phyloP scores from a whole-genome alignment of 1,140 invertebrate genomes.

The Drosophila pseudoananassae region DNA sequence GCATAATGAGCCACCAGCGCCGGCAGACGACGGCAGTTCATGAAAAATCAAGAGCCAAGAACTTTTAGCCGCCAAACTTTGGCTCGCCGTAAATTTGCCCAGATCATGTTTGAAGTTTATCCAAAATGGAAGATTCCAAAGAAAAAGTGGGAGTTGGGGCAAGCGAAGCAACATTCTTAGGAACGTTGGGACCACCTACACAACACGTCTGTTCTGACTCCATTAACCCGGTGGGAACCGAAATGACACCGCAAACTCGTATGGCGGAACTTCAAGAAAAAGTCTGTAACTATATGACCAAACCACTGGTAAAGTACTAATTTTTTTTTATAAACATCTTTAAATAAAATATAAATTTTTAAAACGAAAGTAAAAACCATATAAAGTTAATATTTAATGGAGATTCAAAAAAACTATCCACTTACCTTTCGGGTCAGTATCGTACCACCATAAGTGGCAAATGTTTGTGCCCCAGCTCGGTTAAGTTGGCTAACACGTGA shows the following conservation, averaged over 20 bases:
- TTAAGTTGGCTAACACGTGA: conserved; percentile 29
- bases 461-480: background rate
- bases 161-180: background rate
- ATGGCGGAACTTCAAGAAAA: conserved; percentile 1
- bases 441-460: background rate
- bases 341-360: background rate
- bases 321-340: background rate
- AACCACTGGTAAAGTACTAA: background rate
- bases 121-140: background rate
- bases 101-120: conserved; percentile 55
- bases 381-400: background rate
- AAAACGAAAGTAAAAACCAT: background rate
- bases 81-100: conserved; percentile 40
- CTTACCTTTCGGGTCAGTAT: background rate
- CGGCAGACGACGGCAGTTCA: conserved; percentile 68
- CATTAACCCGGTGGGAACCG: conserved; percentile 49
- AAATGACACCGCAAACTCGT: conserved; percentile 40
- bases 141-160: background rate
- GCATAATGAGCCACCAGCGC: conserved; percentile 72
- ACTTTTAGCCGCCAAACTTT: conserved; percentile 61
- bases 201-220: conserved; percentile 37
- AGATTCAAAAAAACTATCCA: background rate
- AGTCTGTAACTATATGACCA: background rate
- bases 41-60: conserved; percentile 70
- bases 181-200: conserved; percentile 38